Evolutionary conservation across 1,140 invertebrate genomes (phyloP), one percentile per base, ranked within the genome.

Genomic region (Psix sp.): DNA sequence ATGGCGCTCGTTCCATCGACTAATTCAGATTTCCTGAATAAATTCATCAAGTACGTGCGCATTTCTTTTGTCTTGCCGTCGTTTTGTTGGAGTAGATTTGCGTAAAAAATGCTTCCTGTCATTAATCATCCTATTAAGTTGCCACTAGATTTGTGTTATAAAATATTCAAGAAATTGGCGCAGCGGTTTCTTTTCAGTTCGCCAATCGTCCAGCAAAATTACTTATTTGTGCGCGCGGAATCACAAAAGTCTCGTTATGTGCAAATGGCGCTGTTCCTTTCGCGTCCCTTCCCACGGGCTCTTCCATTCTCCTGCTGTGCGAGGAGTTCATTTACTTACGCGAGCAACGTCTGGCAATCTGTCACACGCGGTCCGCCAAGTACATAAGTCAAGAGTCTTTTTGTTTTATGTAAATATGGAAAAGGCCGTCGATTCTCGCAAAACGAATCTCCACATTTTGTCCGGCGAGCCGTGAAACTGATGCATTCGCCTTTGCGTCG

Each of bases 401-500:
- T 83, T 84, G 79, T 84, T 85, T 5, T 5, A 86, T 82, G 81
- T 82, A 86, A 83, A 86, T 86, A 82, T 85, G 77, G 78, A 86
- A 84, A 84, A 84, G 80, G 78, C 77, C 82, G 76, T 84, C 84
- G 83, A 84, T 9, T 10, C 84, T 85, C 79, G 82, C 82, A 78
- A 76, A 83, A 82, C 82, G 80, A 85, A 83, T 83, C 77, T 81
- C 73, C 77, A 79, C 80, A 78, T 83, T 80, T 85, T 84, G 83
- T 84, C 79, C 80, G 72, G 70, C 78, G 82, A 85, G 81, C 83
- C 80, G 83, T 85, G 82, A 87, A 86, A 85, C 83, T 85, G 82
- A 87, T 85, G 80, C 82, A 85, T 84, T 84, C 81, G 79, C 79
- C 82, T n/a, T n/a, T n/a, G n/a, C n/a, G n/a, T n/a, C n/a, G n/a